Conservation (phyloP, 2,113 vertebrate genomes). For the Galbula dea region DNA sequence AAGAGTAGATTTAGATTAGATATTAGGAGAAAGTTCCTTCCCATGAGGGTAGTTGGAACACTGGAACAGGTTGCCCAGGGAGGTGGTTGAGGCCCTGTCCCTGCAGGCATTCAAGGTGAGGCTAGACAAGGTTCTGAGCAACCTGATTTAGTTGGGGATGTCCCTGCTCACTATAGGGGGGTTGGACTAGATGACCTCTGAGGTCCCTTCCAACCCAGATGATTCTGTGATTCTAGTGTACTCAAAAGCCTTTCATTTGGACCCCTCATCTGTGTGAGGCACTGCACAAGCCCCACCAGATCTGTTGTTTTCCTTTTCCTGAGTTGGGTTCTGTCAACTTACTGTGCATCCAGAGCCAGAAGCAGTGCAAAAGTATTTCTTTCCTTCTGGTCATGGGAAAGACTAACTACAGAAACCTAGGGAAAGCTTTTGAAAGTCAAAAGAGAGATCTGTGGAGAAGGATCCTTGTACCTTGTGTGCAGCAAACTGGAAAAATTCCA, state of each 20-base stretch:
- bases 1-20: no score
- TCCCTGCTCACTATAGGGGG: no score
- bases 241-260: neutral
- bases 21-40: no score
- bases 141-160: no score
- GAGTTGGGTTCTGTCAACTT: neutral
- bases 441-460: neutral
- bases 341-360: accelerated
- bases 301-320: neutral
- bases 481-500: conserved; percentile 59
- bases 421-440: neutral
- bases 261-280: neutral
- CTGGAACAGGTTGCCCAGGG: no score
- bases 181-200: no score
- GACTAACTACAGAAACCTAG: neutral
- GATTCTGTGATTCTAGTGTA: neutral
- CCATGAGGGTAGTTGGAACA: no score
- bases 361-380: neutral
- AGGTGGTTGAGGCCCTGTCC: no score
- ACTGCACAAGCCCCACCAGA: neutral
- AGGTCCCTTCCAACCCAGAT: no score
- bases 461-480: conserved; percentile 51
- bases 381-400: neutral
- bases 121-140: no score
- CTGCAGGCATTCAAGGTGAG: no score